These are phyloP conservation scores for Choloepus hoffmanni DNA, from an alignment of 2,113 vertebrate species.

Conservation along the genomic window DNA sequence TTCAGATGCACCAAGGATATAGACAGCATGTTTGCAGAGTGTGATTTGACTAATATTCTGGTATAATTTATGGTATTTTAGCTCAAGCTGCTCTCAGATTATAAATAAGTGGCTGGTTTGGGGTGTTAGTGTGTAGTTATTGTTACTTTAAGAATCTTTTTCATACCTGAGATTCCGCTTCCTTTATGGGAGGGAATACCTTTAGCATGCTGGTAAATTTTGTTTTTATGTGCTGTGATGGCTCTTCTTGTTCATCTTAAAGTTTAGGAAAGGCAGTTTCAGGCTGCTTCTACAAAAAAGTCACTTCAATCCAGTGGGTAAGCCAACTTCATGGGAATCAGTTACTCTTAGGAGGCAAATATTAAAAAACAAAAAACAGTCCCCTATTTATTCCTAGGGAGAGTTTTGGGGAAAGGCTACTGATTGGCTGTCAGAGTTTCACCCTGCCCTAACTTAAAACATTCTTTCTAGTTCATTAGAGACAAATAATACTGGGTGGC, in stretches of 20 bases:
- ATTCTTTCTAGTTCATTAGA: neutral
- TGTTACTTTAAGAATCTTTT: constrained; percentile 35
- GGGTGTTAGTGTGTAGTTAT: neutral
- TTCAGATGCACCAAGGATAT: neutral
- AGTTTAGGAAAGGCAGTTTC: neutral
- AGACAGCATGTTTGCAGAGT: neutral
- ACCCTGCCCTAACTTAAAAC: neutral
- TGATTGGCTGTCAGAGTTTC: neutral
- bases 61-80: neutral
- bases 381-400: neutral
- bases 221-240: neutral
- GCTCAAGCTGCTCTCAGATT: neutral
- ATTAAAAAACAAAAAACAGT: neutral
- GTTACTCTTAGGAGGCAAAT: neutral
- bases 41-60: constrained; percentile 8
- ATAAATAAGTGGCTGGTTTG: neutral
- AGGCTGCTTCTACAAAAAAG: neutral
- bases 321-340: neutral
- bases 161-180: neutral
- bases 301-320: neutral
- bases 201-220: neutral
- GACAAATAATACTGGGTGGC: neutral
- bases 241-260: constrained; percentile 16
- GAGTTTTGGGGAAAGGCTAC: neutral
- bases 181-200: neutral